Percentiles rank a stretch among this genome's conserved stretches.
Conservation (phyloP, 2,888 invertebrate genomes). For the Morinoia aosen region DNA sequence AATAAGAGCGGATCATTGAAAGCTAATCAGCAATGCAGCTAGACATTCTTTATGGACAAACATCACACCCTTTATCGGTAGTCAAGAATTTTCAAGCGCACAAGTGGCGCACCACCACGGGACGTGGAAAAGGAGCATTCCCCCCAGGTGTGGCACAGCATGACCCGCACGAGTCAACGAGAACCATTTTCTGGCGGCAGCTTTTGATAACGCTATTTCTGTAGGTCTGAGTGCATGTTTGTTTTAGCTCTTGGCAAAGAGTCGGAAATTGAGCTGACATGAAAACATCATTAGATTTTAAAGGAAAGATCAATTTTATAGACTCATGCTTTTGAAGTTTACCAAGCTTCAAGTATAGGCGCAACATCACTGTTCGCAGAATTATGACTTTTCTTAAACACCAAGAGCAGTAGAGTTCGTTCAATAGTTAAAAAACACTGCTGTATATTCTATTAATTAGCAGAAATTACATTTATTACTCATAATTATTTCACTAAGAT, state of each 20-base stretch:
- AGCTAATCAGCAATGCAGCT: too few relatives aligned
- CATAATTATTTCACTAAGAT: not conserved
- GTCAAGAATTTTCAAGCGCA: too few relatives aligned
- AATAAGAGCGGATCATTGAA: too few relatives aligned
- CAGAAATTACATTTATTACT: not conserved
- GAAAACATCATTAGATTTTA: not conserved
- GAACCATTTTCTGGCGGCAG: not conserved
- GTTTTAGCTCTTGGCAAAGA: not conserved
- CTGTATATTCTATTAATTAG: not conserved
- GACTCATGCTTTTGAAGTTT: not conserved
- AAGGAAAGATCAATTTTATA: not conserved
- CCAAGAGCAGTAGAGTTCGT: not conserved
- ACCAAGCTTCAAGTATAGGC: not conserved
- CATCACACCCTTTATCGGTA: too few relatives aligned
- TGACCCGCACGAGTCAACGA: not conserved
- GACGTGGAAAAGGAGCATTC: too few relatives aligned
- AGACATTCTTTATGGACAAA: too few relatives aligned
- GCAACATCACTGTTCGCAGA: not conserved
- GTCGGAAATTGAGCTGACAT: not conserved
- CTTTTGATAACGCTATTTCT: not conserved
- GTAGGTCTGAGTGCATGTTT: not conserved
- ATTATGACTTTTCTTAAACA: not conserved
- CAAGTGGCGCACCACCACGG: too few relatives aligned
- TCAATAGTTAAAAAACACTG: not conserved
- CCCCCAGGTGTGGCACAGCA: not conserved